Evolutionary conservation across 2,797 vertebrate species (phyloP).

Genomic region (Meriones psammophilus): DNA sequence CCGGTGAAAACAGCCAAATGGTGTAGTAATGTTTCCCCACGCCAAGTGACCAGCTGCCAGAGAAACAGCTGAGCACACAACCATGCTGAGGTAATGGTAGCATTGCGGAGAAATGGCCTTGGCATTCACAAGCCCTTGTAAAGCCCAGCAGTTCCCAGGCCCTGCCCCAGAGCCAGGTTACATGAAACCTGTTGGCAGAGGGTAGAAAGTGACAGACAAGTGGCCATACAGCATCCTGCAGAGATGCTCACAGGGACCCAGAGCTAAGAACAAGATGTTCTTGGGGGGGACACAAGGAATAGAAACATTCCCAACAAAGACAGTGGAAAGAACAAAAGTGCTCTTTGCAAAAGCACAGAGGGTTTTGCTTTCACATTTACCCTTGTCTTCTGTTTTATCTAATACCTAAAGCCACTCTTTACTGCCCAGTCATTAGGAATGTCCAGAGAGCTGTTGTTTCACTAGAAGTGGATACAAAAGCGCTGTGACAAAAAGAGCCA

Average conservation of each 20-base stretch:
- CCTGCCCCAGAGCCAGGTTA: conserved; percentile 44
- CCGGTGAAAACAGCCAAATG: conserved; percentile 24
- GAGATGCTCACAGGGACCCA: conserved; percentile 47
- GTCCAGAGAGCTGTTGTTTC: conserved; percentile 66
- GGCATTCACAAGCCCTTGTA: background rate
- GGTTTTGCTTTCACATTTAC: conserved; percentile 77
- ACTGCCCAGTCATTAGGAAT: conserved; percentile 78
- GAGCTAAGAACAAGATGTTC: conserved; percentile 52
- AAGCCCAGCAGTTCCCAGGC: background rate
- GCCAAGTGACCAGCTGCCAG: conserved; percentile 40
- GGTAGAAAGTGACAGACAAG: background rate
- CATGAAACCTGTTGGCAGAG: conserved; percentile 61
- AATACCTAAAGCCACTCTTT: conserved; percentile 77
- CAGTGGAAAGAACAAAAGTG: conserved; percentile 74
- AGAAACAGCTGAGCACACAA: background rate
- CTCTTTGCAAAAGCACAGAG: conserved; percentile 78
- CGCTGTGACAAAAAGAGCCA: background rate
- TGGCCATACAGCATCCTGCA: conserved; percentile 14
- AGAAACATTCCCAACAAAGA: conserved; percentile 69
- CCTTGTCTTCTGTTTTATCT: conserved; percentile 83
- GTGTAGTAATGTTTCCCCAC: background rate
- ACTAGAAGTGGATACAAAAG: background rate
- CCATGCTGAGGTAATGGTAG: background rate
- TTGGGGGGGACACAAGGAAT: conserved; percentile 18
- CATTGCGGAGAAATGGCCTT: background rate